Percentiles rank a stretch among this genome's conserved stretches.
Conservation (phyloP, 2,797 vertebrate genomes). For the Coranthus polyacanthus region DNA sequence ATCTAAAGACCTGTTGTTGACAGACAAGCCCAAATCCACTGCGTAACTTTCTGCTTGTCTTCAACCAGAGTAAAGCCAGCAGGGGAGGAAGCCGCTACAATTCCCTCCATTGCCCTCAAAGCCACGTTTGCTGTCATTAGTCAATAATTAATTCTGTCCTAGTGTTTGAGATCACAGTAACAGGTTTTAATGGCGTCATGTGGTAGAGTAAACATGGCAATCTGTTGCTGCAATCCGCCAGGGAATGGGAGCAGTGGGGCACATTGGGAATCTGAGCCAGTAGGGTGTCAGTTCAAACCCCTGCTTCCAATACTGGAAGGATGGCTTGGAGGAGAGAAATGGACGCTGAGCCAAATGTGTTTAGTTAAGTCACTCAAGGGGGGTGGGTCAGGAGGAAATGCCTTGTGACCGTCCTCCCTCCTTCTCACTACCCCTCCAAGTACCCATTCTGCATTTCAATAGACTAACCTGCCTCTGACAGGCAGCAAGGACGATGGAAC, state of each 20-base stretch:
- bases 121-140: constrained; percentile 84
- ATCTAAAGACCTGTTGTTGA: constrained; percentile 81
- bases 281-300: constrained; percentile 83
- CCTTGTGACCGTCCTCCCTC: constrained; percentile 84
- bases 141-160: constrained; percentile 85
- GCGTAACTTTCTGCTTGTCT: constrained; percentile 82
- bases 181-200: constrained; percentile 88
- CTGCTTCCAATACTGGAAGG: constrained; percentile 71
- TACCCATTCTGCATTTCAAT: constrained; percentile 86
- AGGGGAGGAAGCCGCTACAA: constrained; percentile 64
- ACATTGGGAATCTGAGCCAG: constrained; percentile 77
- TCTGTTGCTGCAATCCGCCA: constrained; percentile 88
- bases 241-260: constrained; percentile 81
- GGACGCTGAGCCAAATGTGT: constrained; percentile 82
- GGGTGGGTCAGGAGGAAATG: constrained; percentile 85
- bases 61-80: constrained; percentile 70
- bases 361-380: constrained; percentile 86
- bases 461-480: constrained; percentile 82
- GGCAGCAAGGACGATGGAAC: constrained; percentile 81
- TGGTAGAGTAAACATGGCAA: constrained; percentile 89
- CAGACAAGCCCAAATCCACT: constrained; percentile 77
- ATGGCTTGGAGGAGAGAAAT: constrained; percentile 75
- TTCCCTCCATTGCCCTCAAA: constrained; percentile 68
- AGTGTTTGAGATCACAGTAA: constrained; percentile 87
- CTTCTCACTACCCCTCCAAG: constrained; percentile 77